Base-by-base conservation (phyloP, 1,140 invertebrate genomes). In the Formica exsecta region DNA sequence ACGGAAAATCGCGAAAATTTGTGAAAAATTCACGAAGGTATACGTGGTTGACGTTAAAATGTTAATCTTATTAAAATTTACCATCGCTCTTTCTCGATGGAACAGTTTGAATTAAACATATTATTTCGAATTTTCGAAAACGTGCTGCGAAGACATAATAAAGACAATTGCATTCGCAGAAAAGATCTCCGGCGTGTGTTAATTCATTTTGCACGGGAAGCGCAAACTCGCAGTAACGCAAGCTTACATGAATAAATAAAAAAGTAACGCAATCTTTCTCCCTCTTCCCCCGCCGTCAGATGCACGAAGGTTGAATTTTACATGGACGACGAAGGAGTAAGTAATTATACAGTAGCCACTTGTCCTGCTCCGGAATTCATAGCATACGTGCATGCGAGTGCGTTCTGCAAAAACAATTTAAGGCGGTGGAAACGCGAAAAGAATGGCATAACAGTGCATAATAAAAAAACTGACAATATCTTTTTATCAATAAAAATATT, bases 181-280 rank as follows among this genome's bases (percentile, higher is more conserved):
- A 68, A 57, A 59, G 32, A 57, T 65, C 51, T 38, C 6, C 2
- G 22, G 11, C 32, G 25, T 7, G n/a, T 51, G 36, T 57, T 70
- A 79, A 65, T 77, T 64, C 16, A 36, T 32, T 66, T 85, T 36
- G 48, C 62, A 32, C 44, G 48, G 8, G 2, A 44, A 57, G 61
- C 25, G 74, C 48, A 74, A 85, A 51, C 25, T 66, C 64, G 29
- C 64, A 62, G 38, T 32, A 5, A 22, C 22, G 38, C 19, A 16
- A 48, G 22, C 68, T 81, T 73, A 22, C n/a, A 13, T 51, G 79
- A 76, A 85, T 77, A 87, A 77, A 59, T 87, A 64, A 87, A 85
- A 87, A 70, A 54, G 64, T 65, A 70, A 76, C 54, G 54, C 29
- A 62, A 13, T 41, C 41, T 44, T 32, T 19, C 44, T 16, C 48